Percentiles rank a stretch among this genome's conserved stretches.
Evolutionary conservation across 1,140 invertebrate genomes (phyloP).

Genomic region (Zaprionus tsacasi): DNA sequence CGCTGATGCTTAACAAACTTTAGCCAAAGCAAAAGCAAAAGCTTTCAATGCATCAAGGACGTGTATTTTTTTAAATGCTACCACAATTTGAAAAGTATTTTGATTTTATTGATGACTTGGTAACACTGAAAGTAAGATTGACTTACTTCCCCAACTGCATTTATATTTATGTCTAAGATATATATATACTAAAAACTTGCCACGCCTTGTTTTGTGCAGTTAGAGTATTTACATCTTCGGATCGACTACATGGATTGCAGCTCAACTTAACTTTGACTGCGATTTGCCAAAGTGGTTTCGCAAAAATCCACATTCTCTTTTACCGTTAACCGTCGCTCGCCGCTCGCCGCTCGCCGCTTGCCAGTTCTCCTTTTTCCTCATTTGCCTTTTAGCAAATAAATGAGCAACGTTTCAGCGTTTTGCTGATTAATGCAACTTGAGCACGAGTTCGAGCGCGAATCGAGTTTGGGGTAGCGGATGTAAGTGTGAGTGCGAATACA

Average conservation of each 20-base stretch:
- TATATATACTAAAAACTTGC: background rate
- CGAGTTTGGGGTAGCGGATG: background rate
- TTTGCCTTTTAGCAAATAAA: constrained; percentile 78
- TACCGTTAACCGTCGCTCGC: constrained; percentile 11
- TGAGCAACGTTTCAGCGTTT: constrained; percentile 68
- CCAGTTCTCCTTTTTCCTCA: constrained; percentile 44
- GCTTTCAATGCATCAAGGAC: constrained; percentile 62
- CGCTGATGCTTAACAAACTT: constrained; percentile 57
- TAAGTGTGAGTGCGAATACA: constrained; percentile 1
- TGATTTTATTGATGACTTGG: background rate
- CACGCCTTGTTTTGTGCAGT: background rate
- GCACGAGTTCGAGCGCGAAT: constrained; percentile 22
- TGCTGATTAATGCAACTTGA: constrained; percentile 78
- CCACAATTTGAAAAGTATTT: background rate
- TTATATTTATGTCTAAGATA: background rate
- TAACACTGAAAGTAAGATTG: background rate
- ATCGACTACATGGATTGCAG: constrained; percentile 4
- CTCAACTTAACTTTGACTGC: constrained; percentile 72
- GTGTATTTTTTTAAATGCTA: constrained; percentile 47
- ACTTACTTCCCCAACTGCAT: background rate
- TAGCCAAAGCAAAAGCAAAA: constrained; percentile 31
- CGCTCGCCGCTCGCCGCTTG: constrained; percentile 7
- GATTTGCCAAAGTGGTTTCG: constrained; percentile 72
- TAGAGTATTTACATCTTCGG: constrained; percentile 22
- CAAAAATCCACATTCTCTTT: constrained; percentile 40